phyloP scores from a whole-genome alignment of 2,888 invertebrate genomes.

The Meloe dianella region DNA sequence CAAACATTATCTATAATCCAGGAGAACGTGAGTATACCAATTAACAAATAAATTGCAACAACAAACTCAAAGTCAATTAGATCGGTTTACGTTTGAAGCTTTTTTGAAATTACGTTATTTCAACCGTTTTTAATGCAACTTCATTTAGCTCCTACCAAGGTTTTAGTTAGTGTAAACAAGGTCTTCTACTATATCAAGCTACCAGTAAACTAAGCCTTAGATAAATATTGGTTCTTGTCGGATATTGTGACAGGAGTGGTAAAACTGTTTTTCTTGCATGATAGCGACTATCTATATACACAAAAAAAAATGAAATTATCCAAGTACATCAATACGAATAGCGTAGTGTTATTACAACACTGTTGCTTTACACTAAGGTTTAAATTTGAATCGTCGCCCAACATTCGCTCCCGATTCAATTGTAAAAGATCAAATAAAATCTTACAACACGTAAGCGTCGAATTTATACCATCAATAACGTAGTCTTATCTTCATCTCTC shows the following conservation, averaged over 20 bases:
- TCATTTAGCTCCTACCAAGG: constrained; percentile 38
- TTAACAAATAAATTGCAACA: not conserved
- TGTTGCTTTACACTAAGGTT: constrained; percentile 32
- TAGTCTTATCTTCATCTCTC: constrained; percentile 23
- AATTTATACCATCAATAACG: constrained; percentile 14
- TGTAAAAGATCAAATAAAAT: constrained; percentile 26
- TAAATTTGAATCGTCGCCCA: constrained; percentile 19
- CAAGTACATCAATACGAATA: constrained; percentile 40
- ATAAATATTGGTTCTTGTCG: constrained; percentile 53
- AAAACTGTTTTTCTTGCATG: constrained; percentile 43
- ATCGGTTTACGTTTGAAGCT: not conserved
- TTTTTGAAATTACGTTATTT: constrained; percentile 16
- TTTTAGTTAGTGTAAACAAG: constrained; percentile 45
- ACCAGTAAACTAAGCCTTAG: constrained; percentile 49
- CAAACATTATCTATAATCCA: constrained; percentile 79
- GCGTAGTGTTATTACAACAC: constrained; percentile 39
- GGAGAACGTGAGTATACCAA: constrained; percentile 73
- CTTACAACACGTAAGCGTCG: constrained; percentile 1
- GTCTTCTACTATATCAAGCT: constrained; percentile 46
- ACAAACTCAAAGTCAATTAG: constrained; percentile 8
- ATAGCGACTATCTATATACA: constrained; percentile 22
- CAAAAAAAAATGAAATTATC: constrained; percentile 35
- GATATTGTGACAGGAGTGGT: constrained; percentile 47
- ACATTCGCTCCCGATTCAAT: constrained; percentile 7
- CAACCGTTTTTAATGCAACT: constrained; percentile 22